These are phyloP conservation scores for Phrynosoma platyrhinos DNA, from an alignment of 2,113 vertebrate genomes.

Conservation along the genomic window DNA sequence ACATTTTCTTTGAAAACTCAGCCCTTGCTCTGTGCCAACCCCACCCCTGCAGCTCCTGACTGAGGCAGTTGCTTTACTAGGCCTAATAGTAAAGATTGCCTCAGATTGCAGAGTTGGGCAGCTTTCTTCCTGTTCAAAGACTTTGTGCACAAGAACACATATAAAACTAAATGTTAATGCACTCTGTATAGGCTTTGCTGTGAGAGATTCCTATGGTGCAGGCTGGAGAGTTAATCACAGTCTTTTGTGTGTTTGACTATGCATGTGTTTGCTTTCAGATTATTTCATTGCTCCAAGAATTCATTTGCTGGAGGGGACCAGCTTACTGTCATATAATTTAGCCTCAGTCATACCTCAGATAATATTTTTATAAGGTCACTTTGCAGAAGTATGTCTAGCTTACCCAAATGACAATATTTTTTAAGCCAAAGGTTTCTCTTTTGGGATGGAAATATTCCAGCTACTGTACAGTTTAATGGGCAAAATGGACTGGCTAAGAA, in stretches of 20 bases:
- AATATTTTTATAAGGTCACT: conserved; percentile 85
- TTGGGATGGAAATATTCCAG: conserved; percentile 78
- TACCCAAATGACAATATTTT: conserved; percentile 84
- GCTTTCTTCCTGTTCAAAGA: conserved; percentile 43
- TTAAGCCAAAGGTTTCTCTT: conserved; percentile 82
- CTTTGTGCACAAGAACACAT: conserved; percentile 53
- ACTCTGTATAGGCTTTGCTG: conserved; percentile 47
- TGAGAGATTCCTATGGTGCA: conserved; percentile 48
- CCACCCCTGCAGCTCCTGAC: neutral
- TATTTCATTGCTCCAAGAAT: conserved; percentile 69
- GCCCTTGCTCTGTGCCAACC: no score
- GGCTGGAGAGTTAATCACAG: conserved; percentile 52
- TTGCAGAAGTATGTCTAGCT: conserved; percentile 81
- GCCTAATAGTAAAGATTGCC: neutral
- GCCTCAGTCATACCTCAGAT: conserved; percentile 81
- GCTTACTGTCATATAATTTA: conserved; percentile 82
- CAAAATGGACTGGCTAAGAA: conserved; percentile 80
- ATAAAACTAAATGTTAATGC: conserved; percentile 48
- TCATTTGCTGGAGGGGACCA: conserved; percentile 68
- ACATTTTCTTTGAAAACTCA: no score
- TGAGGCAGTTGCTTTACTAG: neutral
- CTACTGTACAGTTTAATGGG: conserved; percentile 77
- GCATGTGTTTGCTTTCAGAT: conserved; percentile 58
- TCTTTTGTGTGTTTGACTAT: conserved; percentile 38
- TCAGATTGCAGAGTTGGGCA: neutral